Conservation (phyloP, 2,888 invertebrate genomes). For the Campoletis raptor region DNA sequence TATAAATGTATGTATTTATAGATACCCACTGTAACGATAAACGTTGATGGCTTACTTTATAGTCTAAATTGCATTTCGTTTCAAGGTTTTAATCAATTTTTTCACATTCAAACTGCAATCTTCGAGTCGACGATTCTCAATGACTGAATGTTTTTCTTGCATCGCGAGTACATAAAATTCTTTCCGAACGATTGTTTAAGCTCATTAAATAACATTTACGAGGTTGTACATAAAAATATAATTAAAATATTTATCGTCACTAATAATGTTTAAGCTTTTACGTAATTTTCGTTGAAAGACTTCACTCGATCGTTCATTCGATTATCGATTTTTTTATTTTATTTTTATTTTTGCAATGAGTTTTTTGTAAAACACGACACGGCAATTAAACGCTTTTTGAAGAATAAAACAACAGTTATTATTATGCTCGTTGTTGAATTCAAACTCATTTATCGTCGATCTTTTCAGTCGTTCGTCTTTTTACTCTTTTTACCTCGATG, state of each 20-base stretch:
- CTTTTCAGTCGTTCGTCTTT: conserved; percentile 33
- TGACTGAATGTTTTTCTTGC: background rate
- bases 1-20: background rate
- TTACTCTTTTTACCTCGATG: background rate
- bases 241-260: background rate
- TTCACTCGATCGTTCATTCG: background rate
- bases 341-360: background rate
- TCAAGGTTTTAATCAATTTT: conserved; percentile 29
- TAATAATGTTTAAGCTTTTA: background rate
- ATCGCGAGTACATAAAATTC: conserved; percentile 14
- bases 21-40: background rate
- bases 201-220: conserved; percentile 13
- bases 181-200: background rate
- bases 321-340: background rate
- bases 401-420: conserved; percentile 4
- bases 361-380: background rate
- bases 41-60: conserved; percentile 33
- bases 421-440: conserved; percentile 2
- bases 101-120: conserved; percentile 11
- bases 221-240: background rate
- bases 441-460: conserved; percentile 10
- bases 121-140: background rate
- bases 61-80: conserved; percentile 9
- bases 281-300: conserved; percentile 6
- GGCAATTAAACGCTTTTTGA: background rate